These are phyloP conservation scores for Hyperoodon ampullatus DNA, from an alignment of 2,113 vertebrate species.

Conservation along the genomic window DNA sequence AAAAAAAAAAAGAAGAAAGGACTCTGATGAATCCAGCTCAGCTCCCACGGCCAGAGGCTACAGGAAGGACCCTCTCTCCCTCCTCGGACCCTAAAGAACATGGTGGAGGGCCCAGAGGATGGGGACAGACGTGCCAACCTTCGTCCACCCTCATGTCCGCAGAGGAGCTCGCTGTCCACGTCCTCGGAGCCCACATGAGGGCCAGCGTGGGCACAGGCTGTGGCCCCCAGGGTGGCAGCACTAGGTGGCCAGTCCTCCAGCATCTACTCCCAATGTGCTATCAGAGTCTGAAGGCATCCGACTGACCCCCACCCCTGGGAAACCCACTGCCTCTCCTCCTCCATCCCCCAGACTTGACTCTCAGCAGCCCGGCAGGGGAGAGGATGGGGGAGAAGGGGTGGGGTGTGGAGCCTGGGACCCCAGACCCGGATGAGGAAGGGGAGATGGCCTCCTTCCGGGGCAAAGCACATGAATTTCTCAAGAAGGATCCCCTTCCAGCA, in stretches of 20 bases:
- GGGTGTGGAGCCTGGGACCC: neutral
- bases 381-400: neutral
- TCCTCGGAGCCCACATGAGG: neutral
- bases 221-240: neutral
- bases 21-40: neutral
- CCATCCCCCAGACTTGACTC: no score
- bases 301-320: neutral
- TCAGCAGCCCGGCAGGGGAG: neutral
- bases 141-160: neutral
- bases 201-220: neutral
- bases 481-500: no score
- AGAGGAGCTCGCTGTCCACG: neutral
- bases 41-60: neutral
- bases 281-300: neutral
- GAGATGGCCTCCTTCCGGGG: neutral
- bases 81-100: neutral
- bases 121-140: accelerated
- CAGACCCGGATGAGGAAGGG: neutral
- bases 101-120: accelerated
- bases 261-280: neutral
- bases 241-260: neutral
- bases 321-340: neutral
- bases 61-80: accelerated
- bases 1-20: no score
- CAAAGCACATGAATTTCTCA: neutral